Percentiles rank a stretch among this genome's conserved stretches.
phyloP scores from a whole-genome alignment of 2,113 vertebrate genomes.

The Thryonomys swinderianus region DNA sequence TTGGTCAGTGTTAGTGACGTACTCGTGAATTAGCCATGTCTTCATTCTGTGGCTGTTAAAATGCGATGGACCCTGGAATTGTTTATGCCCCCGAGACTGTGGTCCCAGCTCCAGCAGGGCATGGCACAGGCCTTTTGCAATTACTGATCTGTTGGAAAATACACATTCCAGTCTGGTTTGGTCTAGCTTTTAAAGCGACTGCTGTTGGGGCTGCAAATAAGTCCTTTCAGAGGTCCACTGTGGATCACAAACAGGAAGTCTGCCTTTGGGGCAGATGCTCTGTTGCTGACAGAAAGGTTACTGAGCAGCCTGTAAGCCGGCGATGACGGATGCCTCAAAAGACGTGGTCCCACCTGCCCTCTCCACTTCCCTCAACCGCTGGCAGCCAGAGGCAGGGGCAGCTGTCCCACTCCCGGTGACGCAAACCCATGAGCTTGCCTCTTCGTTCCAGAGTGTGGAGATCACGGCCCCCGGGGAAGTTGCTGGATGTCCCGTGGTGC shows the following conservation, averaged over 20 bases:
- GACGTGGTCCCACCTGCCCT: neutral
- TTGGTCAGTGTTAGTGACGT: neutral
- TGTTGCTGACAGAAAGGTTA: neutral
- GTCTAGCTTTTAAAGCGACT: neutral
- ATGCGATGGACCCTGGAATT: constrained; percentile 26
- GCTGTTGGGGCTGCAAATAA: neutral
- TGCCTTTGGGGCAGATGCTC: neutral
- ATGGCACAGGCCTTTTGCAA: neutral
- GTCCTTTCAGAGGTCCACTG: neutral
- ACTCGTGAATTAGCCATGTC: neutral
- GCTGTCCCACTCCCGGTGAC: neutral
- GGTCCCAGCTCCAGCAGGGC: neutral
- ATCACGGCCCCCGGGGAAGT: neutral
- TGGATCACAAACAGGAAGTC: constrained; percentile 12
- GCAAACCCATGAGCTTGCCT: neutral
- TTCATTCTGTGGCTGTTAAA: neutral
- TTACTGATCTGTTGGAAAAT: constrained; percentile 24
- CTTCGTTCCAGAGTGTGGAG: neutral
- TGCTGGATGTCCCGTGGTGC: neutral
- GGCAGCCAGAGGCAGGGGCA: neutral
- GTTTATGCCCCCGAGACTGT: neutral
- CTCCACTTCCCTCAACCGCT: neutral
- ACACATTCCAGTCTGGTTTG: neutral
- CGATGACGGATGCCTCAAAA: neutral
- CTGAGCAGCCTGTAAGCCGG: neutral